These are phyloP conservation scores for Mormyrus hasselquistii DNA, from an alignment of 2,797 vertebrate genomes.

Conservation along the genomic window DNA sequence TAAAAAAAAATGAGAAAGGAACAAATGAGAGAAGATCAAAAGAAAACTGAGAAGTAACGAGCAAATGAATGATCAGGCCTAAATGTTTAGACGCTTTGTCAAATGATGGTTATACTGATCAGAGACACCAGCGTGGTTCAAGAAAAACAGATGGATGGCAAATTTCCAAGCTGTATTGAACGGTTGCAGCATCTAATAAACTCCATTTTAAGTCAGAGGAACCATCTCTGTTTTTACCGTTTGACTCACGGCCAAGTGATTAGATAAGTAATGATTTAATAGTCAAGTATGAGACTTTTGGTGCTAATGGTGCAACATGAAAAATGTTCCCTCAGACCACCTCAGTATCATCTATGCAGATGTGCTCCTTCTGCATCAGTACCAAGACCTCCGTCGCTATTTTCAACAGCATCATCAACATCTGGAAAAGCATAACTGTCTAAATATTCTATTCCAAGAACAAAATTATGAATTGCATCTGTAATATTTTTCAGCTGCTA, in stretches of 20 bases:
- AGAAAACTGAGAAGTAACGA: background rate
- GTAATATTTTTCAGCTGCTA: background rate
- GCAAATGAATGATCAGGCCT: background rate
- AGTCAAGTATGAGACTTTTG: background rate
- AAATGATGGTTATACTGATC: slow-evolving; percentile 5
- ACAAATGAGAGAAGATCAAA: background rate
- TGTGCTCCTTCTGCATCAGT: slow-evolving; percentile 31
- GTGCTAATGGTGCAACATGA: background rate
- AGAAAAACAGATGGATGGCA: background rate
- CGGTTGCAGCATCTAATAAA: background rate
- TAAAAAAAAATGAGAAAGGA: background rate
- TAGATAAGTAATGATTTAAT: background rate
- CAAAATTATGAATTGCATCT: background rate
- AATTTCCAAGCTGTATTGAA: background rate
- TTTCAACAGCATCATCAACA: background rate
- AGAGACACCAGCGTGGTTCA: background rate
- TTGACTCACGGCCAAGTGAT: background rate
- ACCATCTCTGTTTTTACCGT: background rate
- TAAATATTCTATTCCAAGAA: background rate
- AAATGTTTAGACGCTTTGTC: background rate
- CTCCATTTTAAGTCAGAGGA: background rate
- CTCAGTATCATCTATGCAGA: slow-evolving; percentile 9
- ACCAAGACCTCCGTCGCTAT: background rate
- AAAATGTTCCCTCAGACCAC: background rate
- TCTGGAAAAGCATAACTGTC: background rate